Evolutionary conservation across 1,140 invertebrate genomes (phyloP), one percentile per base, ranked within the genome.

Genomic region (Aricia agestis): DNA sequence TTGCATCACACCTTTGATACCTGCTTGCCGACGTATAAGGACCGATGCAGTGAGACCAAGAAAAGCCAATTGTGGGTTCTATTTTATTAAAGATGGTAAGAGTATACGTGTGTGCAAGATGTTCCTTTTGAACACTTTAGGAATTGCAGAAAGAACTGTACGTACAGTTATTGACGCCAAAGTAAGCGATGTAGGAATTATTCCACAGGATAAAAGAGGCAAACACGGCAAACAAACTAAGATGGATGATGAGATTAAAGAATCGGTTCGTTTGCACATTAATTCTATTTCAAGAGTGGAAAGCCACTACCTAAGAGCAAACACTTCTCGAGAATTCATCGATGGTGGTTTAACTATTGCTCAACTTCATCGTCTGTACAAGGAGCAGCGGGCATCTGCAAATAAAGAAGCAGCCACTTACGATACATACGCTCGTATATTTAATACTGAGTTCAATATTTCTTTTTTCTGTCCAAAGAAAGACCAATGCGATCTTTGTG

Each of bases 281-380:
- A 73, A 84, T 59, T 80, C 82, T 11, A 85, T 86, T 59, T 79
- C 82, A 61, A 77, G 71, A 67, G 76, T 84, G n/a, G 81, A 83
- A 69, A 81, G 78, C 68, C 83, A 85, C 72, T 85, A 89, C 76
- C 52, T 80, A 6, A 72, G 84, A 32, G 78, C 76, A 25, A 73
- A 82, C 11, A 80, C 81, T 25, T 76, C 68, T 52, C 78, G 78
- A 19, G 71, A 75, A 31, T 89, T 75, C 71, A 86, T 87, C 71
- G 82, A 85, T 52, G 83, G 82, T 19, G 76, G 76, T 15, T 84
- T 82, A 71, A 80, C 78, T 18, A 19, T 87, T 19, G 78, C 81
- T 66, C 79, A 86, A 71, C 68, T 89, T 9, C 76, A 84, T 57
- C 74, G 81, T 25, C 25, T 25, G 25, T 25, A 25, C 25, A 25